phyloP scores from a whole-genome alignment of 1,140 invertebrate genomes.

The Lycorma delicatula region DNA sequence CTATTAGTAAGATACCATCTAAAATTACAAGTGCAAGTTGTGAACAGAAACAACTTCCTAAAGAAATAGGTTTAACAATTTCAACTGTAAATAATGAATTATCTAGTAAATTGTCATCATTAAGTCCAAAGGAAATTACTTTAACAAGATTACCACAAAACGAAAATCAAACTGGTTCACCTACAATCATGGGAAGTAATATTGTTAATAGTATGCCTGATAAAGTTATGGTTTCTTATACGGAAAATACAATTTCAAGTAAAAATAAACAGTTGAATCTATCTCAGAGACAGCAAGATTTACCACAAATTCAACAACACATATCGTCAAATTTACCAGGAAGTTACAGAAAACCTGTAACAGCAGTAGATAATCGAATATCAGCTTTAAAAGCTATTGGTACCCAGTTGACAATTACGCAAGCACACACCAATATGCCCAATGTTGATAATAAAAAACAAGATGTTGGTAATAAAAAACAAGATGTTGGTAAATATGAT shows the following conservation, averaged over 20 bases:
- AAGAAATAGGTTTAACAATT: slow-evolving; percentile 1
- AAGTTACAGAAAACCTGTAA: too few species aligned
- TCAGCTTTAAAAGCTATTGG: neutral
- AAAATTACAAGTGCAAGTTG: neutral
- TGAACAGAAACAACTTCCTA: neutral
- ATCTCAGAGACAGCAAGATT: neutral
- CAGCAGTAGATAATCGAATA: too few species aligned
- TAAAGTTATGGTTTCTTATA: neutral
- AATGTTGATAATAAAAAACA: neutral
- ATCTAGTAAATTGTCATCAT: slow-evolving; percentile 2
- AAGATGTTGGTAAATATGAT: neutral
- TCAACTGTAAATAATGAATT: slow-evolving; percentile 3
- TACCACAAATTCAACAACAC: neutral
- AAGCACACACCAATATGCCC: neutral
- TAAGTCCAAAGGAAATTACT: slow-evolving; percentile 10
- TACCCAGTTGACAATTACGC: neutral
- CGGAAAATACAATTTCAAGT: neutral
- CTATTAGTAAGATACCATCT: neutral
- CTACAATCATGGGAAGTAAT: neutral
- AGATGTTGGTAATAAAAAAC: neutral
- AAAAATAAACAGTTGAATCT: neutral
- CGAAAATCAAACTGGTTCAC: too few species aligned
- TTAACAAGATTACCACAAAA: neutral
- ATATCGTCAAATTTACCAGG: too few species aligned
- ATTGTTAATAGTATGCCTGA: neutral